Percentiles rank a stretch among this genome's conserved stretches.
Conservation (phyloP, 2,888 invertebrate genomes). For the Globia sparganii region DNA sequence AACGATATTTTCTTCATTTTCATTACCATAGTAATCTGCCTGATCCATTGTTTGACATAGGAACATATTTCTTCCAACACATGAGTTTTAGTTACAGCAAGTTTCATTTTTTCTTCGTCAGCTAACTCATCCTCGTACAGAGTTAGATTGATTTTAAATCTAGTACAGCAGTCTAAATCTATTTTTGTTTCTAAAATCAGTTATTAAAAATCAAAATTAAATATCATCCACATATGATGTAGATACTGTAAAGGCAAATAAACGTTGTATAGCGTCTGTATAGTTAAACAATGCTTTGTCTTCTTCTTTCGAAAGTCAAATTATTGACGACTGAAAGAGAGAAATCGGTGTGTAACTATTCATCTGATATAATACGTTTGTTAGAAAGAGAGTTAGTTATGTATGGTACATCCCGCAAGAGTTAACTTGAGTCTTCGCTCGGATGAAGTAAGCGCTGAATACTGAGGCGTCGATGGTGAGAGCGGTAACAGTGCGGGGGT, state of each 20-base stretch:
- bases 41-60: conserved; percentile 92
- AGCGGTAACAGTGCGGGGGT: too few species aligned
- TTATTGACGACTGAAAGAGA: too few species aligned
- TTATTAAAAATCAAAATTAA: background rate
- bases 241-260: background rate
- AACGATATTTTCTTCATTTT: background rate
- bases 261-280: too few species aligned
- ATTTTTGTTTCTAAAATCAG: conserved; percentile 90
- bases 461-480: too few species aligned
- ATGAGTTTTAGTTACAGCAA: conserved; percentile 90
- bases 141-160: conserved; percentile 90
- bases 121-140: conserved; percentile 91
- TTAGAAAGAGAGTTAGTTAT: too few species aligned
- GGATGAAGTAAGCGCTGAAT: too few species aligned
- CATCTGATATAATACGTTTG: too few species aligned
- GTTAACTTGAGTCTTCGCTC: too few species aligned
- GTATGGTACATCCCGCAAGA: too few species aligned
- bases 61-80: conserved; percentile 92
- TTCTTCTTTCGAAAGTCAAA: too few species aligned
- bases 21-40: conserved; percentile 92
- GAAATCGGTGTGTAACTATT: too few species aligned
- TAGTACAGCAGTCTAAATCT: conserved; percentile 91
- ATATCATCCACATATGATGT: background rate
- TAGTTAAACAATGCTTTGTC: too few species aligned
- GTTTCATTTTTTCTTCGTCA: conserved; percentile 90